Percentiles rank a stretch among this genome's conserved stretches.
These are phyloP conservation scores for Apostichopus japonicus DNA, from an alignment of 35 echinoderm and acorn worm species.

Conservation along the genomic window DNA sequence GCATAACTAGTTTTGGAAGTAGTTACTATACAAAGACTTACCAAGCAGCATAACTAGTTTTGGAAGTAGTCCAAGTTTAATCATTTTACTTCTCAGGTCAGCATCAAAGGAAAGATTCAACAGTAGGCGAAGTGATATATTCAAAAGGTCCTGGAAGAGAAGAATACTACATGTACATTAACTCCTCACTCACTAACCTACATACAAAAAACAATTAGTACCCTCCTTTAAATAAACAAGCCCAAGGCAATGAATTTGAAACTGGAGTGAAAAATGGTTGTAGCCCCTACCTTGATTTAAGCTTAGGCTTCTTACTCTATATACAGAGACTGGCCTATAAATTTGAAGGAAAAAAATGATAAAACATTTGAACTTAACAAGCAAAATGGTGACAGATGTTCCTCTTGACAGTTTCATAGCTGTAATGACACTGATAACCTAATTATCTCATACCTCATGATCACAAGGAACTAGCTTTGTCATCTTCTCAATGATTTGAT, in stretches of 20 bases:
- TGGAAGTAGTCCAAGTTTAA: slow-evolving; percentile 94
- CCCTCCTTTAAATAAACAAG: background rate
- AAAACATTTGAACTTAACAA: too few relatives aligned
- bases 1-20: too few relatives aligned
- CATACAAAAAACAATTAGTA: background rate
- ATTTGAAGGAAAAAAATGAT: too few relatives aligned
- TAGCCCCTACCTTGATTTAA: background rate
- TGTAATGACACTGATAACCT: background rate
- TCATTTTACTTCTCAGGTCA: slow-evolving; percentile 93
- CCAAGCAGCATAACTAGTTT: slow-evolving; percentile 94
- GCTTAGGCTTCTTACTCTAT: too few relatives aligned
- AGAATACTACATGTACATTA: background rate
- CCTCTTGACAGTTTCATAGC: background rate
- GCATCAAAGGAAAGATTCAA: slow-evolving; percentile 97
- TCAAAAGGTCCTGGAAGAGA: slow-evolving; percentile 90
- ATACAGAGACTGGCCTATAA: too few relatives aligned
- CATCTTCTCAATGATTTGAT: slow-evolving; percentile 97
- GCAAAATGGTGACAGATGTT: too few relatives aligned
- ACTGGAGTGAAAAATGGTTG: background rate
- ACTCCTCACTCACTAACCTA: background rate
- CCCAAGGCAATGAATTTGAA: background rate
- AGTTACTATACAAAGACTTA: slow-evolving; percentile 32
- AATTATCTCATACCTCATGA: slow-evolving; percentile 80
- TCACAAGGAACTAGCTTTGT: slow-evolving; percentile 96
- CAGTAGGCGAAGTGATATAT: slow-evolving; percentile 89